Evolutionary conservation across 2,797 vertebrate species (phyloP).

Genomic region (Chelmon rostratus): DNA sequence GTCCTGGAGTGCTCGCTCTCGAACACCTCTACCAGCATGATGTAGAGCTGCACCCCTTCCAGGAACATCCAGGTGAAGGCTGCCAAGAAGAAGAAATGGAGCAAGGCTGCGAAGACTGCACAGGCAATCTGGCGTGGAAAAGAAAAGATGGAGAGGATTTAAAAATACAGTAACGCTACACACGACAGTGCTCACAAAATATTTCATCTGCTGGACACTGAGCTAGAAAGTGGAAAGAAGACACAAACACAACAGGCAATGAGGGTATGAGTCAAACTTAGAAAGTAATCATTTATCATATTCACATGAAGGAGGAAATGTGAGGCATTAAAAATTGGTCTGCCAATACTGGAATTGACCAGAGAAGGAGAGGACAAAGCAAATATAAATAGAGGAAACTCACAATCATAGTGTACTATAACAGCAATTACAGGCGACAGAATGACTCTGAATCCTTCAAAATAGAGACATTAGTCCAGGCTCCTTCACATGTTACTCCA

Average conservation of each 20-base stretch:
- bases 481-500: conserved; percentile 36
- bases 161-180: conserved; percentile 45
- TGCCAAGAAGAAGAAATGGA: conserved; percentile 99
- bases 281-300: conserved; percentile 45
- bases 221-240: conserved; percentile 32
- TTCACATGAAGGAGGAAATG: conserved; percentile 45
- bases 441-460: conserved; percentile 45
- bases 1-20: conserved; percentile 97
- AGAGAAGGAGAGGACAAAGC: conserved; percentile 1
- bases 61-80: conserved; percentile 99
- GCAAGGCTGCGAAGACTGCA: conserved; percentile 95
- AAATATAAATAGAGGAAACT: conserved; percentile 25
- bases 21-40: conserved; percentile 99
- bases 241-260: conserved; percentile 36
- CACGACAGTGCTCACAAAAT: conserved; percentile 26
- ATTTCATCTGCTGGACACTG: conserved; percentile 42
- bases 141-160: conserved; percentile 63
- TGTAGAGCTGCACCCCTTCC: conserved; percentile 98
- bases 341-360: conserved; percentile 17
- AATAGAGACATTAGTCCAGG: conserved; percentile 40
- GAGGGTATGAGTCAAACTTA: conserved; percentile 40
- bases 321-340: conserved; percentile 44
- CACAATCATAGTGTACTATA: conserved; percentile 30
- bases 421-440: conserved; percentile 45
- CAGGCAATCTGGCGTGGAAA: conserved; percentile 91